A percentile compares a stretch with the other conserved stretches of the same genome.
Evolutionary conservation across 2,888 invertebrate species (phyloP).

Genomic region (Megaustenia siamemsis): DNA sequence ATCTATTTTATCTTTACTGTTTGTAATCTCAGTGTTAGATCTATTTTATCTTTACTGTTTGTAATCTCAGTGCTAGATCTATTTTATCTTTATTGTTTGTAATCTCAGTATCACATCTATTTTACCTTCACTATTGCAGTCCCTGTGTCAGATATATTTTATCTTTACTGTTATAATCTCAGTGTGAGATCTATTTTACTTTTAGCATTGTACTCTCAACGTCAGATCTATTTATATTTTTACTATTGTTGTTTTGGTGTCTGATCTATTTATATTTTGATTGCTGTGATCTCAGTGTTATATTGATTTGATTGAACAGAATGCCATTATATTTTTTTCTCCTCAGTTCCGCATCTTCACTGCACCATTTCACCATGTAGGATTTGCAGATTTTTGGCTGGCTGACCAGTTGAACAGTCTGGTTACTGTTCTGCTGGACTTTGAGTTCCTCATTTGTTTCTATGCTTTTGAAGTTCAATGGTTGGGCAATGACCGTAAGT

Average conservation of each 20-base stretch:
- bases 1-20: too few relatives aligned
- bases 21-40: too few relatives aligned
- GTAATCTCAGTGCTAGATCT: too few relatives aligned
- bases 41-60: too few relatives aligned
- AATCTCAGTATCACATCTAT: too few relatives aligned
- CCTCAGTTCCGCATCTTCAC: slow-evolving; percentile 84
- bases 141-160: too few relatives aligned
- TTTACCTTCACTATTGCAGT: too few relatives aligned
- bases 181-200: too few relatives aligned
- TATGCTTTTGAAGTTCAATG: slow-evolving; percentile 84
- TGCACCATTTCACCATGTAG: slow-evolving; percentile 95
- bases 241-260: background rate
- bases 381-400: slow-evolving; percentile 99
- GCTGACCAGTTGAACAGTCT: slow-evolving; percentile 98
- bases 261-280: background rate
- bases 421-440: slow-evolving; percentile 92
- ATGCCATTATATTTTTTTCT: slow-evolving; percentile 16
- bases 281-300: background rate
- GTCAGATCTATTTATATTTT: too few relatives aligned
- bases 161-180: too few relatives aligned
- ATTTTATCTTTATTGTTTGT: too few relatives aligned
- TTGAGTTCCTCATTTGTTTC: slow-evolving; percentile 94
- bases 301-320: background rate
- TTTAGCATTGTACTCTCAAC: too few relatives aligned
- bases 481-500: slow-evolving; percentile 69